Evolutionary conservation across 2,797 vertebrate genomes (phyloP).

Genomic region (Pelodytes ibericus): DNA sequence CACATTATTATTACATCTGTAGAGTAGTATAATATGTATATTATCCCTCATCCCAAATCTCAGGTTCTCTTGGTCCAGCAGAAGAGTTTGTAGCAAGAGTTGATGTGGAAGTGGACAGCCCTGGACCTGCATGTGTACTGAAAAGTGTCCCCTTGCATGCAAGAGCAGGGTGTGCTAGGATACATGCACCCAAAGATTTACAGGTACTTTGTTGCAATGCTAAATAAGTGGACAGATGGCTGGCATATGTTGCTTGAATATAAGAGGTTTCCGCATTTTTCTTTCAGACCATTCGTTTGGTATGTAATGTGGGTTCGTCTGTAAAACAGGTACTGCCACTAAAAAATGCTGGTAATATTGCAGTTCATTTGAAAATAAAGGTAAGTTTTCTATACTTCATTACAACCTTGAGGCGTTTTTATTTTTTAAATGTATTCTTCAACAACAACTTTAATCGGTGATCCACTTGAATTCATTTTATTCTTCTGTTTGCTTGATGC

Average conservation of each 20-base stretch:
- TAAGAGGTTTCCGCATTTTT: background rate
- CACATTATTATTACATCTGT: no score
- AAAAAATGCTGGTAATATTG: constrained; percentile 95
- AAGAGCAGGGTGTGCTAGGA: constrained; percentile 85
- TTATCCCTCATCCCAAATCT: constrained; percentile 48
- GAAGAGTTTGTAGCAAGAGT: constrained; percentile 88
- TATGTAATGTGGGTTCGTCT: constrained; percentile 74
- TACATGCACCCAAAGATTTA: constrained; percentile 88
- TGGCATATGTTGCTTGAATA: background rate
- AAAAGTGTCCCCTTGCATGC: constrained; percentile 83
- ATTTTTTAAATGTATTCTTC: no score
- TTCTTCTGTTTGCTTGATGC: no score
- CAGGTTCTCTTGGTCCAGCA: constrained; percentile 80
- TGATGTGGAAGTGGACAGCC: constrained; percentile 92
- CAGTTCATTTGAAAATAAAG: constrained; percentile 82
- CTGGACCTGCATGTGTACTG: constrained; percentile 85
- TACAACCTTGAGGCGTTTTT: no score
- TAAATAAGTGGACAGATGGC: background rate
- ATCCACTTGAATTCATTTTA: no score
- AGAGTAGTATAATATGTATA: no score
- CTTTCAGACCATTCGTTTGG: constrained; percentile 82
- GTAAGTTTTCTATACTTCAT: constrained; percentile 65
- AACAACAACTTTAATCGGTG: no score
- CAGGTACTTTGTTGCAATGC: constrained; percentile 75
- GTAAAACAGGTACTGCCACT: constrained; percentile 84